Conservation (phyloP, 2,888 invertebrate genomes). For the Acleris emargana region DNA sequence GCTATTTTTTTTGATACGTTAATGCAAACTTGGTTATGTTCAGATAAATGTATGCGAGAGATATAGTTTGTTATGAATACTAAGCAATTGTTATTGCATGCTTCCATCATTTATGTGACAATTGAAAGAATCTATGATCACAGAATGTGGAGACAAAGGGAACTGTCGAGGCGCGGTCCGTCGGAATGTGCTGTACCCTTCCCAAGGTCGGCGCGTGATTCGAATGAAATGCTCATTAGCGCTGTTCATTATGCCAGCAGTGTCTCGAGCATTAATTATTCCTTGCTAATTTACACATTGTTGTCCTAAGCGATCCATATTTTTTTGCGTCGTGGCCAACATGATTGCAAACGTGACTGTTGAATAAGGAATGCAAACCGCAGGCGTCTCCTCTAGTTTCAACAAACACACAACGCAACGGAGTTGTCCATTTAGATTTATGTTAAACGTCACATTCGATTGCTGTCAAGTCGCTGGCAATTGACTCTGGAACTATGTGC, state of each 20-base stretch:
- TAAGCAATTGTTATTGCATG: conserved; percentile 7
- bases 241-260: conserved; percentile 26
- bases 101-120: conserved; percentile 2
- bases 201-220: conserved; percentile 58
- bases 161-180: not conserved
- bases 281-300: conserved; percentile 25
- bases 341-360: not conserved
- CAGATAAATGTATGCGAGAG: not conserved
- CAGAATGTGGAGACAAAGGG: conserved; percentile 7
- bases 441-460: no score
- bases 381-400: no score
- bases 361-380: no score
- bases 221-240: conserved; percentile 23
- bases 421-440: not conserved
- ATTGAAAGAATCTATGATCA: conserved; percentile 1
- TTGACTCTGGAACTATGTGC: no score
- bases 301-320: conserved; percentile 14
- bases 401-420: not conserved
- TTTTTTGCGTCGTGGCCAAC: conserved; percentile 24
- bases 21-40: conserved; percentile 1
- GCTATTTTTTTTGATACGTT: conserved; percentile 3
- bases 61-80: not conserved
- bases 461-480: no score
- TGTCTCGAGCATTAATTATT: conserved; percentile 36
- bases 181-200: conserved; percentile 42